Evolutionary conservation across 2,888 invertebrate species (phyloP).

Genomic region (Ectemnius lituratus): DNA sequence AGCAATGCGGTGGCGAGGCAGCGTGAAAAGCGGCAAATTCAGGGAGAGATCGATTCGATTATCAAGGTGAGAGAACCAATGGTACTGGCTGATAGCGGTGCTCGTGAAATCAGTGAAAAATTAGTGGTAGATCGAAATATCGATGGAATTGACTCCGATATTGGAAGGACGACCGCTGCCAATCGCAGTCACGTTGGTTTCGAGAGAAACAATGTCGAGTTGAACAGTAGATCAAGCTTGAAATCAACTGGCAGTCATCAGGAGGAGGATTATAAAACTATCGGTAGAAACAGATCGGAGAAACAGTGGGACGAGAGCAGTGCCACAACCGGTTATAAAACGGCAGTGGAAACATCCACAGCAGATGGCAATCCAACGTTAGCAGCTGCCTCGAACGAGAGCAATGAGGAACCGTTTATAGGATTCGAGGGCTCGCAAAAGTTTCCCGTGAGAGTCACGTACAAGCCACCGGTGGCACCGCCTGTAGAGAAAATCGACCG

Average conservation of each 20-base stretch:
- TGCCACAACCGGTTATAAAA: constrained; percentile 5
- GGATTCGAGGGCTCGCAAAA: constrained; percentile 70
- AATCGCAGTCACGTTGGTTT: neutral
- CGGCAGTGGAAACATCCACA: constrained; percentile 14
- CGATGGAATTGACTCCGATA: constrained; percentile 13
- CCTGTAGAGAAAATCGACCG: constrained; percentile 71
- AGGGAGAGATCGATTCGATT: neutral
- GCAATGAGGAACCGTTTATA: constrained; percentile 59
- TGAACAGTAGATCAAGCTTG: neutral
- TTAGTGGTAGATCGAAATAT: constrained; percentile 5
- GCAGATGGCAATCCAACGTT: constrained; percentile 15
- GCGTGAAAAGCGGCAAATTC: neutral
- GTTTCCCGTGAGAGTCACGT: constrained; percentile 64
- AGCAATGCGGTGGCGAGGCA: neutral
- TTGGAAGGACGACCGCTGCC: neutral
- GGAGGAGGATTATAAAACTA: constrained; percentile 4
- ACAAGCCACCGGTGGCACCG: constrained; percentile 54
- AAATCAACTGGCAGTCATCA: neutral
- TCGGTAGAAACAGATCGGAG: constrained; percentile 20
- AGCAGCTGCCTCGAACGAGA: constrained; percentile 26
- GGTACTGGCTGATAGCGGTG: neutral
- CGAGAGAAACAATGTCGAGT: neutral
- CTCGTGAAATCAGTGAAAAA: constrained; percentile 6
- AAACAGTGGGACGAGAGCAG: constrained; percentile 6
- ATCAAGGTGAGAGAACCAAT: constrained; percentile 4